phyloP scores from a whole-genome alignment of 37 sponge, comb jelly and placozoan genomes.

The Agelas oroides region DNA sequence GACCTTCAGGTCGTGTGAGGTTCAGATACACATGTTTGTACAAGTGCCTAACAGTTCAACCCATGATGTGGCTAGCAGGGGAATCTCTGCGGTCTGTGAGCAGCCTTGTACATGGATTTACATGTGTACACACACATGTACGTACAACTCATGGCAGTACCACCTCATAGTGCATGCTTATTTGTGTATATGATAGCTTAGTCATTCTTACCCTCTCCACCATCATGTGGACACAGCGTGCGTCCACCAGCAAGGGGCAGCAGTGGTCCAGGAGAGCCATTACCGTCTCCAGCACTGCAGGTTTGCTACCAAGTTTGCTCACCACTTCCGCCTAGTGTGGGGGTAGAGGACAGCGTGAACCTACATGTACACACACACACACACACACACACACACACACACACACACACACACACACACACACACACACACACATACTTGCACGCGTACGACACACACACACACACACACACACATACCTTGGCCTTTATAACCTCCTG shows the following conservation, averaged over 20 bases:
- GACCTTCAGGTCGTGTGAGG: too few species aligned
- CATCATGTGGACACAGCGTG: conserved; percentile 20
- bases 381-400: background rate
- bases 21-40: too few species aligned
- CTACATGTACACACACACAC: background rate
- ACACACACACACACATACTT: too few species aligned
- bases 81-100: too few species aligned
- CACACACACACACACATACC: conserved; percentile 17
- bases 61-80: too few species aligned
- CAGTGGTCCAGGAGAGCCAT: conserved; percentile 64
- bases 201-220: background rate
- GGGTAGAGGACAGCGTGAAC: too few species aligned
- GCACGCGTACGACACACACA: background rate
- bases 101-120: too few species aligned
- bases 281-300: conserved; percentile 62
- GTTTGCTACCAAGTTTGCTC: conserved; percentile 41
- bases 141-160: too few species aligned
- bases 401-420: too few species aligned
- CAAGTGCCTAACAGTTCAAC: too few species aligned
- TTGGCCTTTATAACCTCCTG: conserved; percentile 50
- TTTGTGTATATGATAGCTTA: background rate
- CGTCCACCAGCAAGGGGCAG: conserved; percentile 69
- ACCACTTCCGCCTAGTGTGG: conserved; percentile 36
- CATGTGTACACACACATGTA: too few species aligned
- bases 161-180: too few species aligned